Percentiles rank a stretch among this genome's conserved stretches.
Conservation (phyloP, 2,797 vertebrate species). For the Xyrichtys novacula region DNA sequence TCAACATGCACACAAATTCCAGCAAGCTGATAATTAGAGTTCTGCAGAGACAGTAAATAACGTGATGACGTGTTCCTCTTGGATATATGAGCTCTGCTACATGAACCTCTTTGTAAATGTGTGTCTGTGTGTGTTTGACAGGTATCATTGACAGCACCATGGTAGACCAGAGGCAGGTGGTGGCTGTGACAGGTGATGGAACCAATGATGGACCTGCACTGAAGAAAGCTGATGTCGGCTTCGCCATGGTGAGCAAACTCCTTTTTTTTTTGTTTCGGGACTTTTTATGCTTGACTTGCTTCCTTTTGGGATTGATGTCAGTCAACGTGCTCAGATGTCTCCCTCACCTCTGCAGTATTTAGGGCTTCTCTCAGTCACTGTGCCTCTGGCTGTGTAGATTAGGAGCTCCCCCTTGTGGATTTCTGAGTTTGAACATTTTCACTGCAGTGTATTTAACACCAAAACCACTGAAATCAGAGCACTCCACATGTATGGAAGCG, state of each 20-base stretch:
- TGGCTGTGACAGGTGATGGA: conserved; percentile 97
- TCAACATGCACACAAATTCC: no score
- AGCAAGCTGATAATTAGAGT: background rate
- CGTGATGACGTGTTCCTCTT: background rate
- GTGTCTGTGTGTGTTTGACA: conserved; percentile 67
- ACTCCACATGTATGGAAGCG: no score
- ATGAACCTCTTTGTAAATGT: conserved; percentile 33
- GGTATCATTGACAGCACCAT: conserved; percentile 98
- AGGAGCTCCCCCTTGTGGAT: conserved; percentile 74
- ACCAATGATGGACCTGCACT: conserved; percentile 98
- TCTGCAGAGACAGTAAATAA: background rate
- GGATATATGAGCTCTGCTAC: conserved; percentile 41
- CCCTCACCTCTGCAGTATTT: conserved; percentile 64
- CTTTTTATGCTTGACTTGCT: conserved; percentile 9
- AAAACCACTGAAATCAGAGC: background rate
- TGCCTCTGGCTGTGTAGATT: conserved; percentile 50
- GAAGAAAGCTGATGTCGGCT: conserved; percentile 98
- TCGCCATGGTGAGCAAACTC: conserved; percentile 92
- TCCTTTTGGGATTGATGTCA: conserved; percentile 26
- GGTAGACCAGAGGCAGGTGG: conserved; percentile 95
- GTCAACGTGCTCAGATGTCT: conserved; percentile 54
- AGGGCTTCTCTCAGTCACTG: conserved; percentile 24
- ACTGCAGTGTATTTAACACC: conserved; percentile 9
- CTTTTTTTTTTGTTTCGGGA: background rate
- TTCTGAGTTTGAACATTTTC: conserved; percentile 9